These are phyloP conservation scores for Camponotus fellah DNA, from an alignment of 2,888 invertebrate genomes.

Conservation along the genomic window DNA sequence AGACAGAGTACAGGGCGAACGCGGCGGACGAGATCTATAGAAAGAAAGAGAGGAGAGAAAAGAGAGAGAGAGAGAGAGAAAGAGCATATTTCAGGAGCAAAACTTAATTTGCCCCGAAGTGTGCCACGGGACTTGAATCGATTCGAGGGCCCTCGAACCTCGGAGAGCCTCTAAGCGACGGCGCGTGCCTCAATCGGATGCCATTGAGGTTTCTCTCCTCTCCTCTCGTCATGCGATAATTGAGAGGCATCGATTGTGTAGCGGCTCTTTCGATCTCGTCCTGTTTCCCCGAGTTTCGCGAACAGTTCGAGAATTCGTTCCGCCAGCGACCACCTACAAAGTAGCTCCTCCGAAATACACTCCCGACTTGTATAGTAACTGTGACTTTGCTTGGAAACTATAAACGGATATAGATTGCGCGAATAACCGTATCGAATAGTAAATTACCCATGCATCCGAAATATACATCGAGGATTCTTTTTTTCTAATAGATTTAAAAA, in stretches of 20 bases:
- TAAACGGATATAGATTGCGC: neutral
- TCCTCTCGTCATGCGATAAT: slow-evolving; percentile 72
- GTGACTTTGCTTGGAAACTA: neutral
- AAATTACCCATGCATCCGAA: neutral
- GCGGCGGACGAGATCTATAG: slow-evolving; percentile 38
- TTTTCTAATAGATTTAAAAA: neutral
- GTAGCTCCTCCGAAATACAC: slow-evolving; percentile 25
- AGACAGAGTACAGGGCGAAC: slow-evolving; percentile 46
- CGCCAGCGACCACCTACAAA: slow-evolving; percentile 51
- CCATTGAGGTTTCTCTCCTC: slow-evolving; percentile 70
- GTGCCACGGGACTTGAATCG: slow-evolving; percentile 83
- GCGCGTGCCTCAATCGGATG: slow-evolving; percentile 80
- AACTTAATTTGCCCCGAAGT: slow-evolving; percentile 84
- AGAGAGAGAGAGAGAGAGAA: slow-evolving; percentile 25
- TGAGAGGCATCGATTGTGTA: slow-evolving; percentile 72
- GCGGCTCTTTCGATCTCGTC: slow-evolving; percentile 63
- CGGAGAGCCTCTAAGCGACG: slow-evolving; percentile 76
- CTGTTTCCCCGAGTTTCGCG: slow-evolving; percentile 52
- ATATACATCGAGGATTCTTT: neutral
- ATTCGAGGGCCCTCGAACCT: slow-evolving; percentile 82
- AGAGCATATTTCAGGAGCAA: slow-evolving; percentile 81
- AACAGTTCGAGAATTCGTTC: slow-evolving; percentile 52
- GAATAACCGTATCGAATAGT: neutral
- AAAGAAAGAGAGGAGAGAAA: slow-evolving; percentile 44
- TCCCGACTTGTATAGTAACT: slow-evolving; percentile 3